Conservation (phyloP, 1,140 invertebrate genomes). For the Myzus persicae region DNA sequence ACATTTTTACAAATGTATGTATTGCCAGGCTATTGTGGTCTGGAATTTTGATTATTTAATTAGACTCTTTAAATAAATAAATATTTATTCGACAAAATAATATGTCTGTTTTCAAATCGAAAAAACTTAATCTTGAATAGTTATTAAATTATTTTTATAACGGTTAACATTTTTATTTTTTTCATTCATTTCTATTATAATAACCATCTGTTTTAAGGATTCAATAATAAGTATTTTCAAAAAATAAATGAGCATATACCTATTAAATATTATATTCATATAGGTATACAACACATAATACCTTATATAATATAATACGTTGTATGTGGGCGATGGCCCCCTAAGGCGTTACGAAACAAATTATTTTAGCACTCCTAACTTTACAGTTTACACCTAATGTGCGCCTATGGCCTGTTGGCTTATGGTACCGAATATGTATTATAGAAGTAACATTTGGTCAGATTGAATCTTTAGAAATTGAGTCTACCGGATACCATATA, state of each 20-base stretch:
- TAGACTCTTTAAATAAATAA: not conserved
- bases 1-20: too few relatives aligned
- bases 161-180: not conserved
- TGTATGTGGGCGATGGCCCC: not conserved
- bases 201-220: too few relatives aligned
- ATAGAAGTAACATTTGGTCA: not conserved
- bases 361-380: not conserved
- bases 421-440: not conserved
- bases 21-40: too few relatives aligned
- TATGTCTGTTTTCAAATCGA: not conserved
- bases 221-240: not conserved
- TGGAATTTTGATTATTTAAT: not conserved
- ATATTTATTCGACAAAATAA: not conserved
- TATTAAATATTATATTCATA: not conserved
- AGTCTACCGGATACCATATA: not conserved
- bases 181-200: not conserved
- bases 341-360: not conserved
- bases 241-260: not conserved
- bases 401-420: not conserved
- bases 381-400: conserved; percentile 1
- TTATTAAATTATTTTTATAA: conserved; percentile 12
- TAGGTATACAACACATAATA: not conserved
- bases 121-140: not conserved
- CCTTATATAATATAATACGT: not conserved
- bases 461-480: not conserved